Base-by-base conservation (phyloP, 2,113 vertebrate genomes). In the Mus pahari region DNA sequence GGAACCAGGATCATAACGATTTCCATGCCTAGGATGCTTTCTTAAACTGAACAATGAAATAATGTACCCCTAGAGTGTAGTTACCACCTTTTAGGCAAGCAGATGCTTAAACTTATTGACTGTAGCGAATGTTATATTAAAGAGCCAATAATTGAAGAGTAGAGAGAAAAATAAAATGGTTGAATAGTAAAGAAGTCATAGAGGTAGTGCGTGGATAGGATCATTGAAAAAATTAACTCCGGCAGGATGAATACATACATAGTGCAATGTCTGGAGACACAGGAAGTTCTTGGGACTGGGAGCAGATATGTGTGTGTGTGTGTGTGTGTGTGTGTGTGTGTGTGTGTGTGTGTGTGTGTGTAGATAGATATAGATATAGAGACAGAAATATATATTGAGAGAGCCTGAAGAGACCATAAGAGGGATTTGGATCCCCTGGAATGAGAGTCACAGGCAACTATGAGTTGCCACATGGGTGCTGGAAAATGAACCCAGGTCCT, bases 231-330 rank as follows among this genome's bases (percentile, higher is more conserved):
- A 11, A 20, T 3, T 48, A 5, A 64, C 55, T 60, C 60, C 81
- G 62, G 62, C 13, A 42, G n/a, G 24, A 42, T 60, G 20, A 4
- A 28, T 13, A 7, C 1, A 9, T 6, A 28, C 2, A 20, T 16
- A 0, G 4, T 14, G 36, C 14, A 12, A 0, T 36, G 31, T 36
- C 1, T n/a, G 5, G 31, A 74, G 31, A 48, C 39, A 53, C 2
- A 1, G 22, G 58, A 22, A 89, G 5, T 53, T 26, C 31, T 10
- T 28, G 7, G 20, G 8, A 36, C 22, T 16, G 4, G 9, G 79
- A 68, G 31, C n/a, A 77, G 28, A 33, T 12, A 39, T 39, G 22
- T 16, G 13, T 53, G 11, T 12, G 11, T 26, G 26, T 62, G 36
- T 10, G 19, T 53, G 22, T 36, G 55, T 55, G 78, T 48, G 48